Evolutionary conservation across 2,113 vertebrate genomes (phyloP), one percentile per base, ranked within the genome.

Genomic region (Guaruba guarouba): DNA sequence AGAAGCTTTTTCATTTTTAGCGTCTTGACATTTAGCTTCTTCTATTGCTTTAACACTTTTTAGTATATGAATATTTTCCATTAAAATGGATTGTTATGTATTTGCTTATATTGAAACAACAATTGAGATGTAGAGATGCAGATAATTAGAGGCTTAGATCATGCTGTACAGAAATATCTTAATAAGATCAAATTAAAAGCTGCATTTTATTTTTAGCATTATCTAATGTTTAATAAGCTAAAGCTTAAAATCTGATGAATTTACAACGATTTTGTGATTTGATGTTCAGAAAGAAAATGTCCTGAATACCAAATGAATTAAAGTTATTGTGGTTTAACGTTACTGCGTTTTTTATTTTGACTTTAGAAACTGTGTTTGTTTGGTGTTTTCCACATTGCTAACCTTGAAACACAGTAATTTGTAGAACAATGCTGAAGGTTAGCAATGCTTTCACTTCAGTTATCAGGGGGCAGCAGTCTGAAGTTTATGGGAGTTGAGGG

Each of bases 231-330:
- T 92, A 91, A 91, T 94, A 67, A 94, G 82, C 37, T 91, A 48
- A 75, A 93, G 63, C 83, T 82, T 94, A 80, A 95, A 93, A 96
- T 94, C 91, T 91, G 92, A 93, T 93, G 81, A 93, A 93, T 91
- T 92, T 23, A 83, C 95, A 95, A 48, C 59, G 92, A 95, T 94
- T 95, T 90, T 85, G 37, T 82, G 86, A 89, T 89, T 87, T 94
- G 92, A 91, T 95, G 91, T 70, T 93, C 86, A 89, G 88, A 91
- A 76, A 92, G 63, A 69, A 76, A 82, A 86, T 0, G 1, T 74
- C 52, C 59, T 91, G 83, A 88, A 96, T 94, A 91, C 44, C 39
- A 93, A 94, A 82, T 75, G n/a, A 76, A 49, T 80, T 37, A 66
- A 94, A 94, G 62, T 82, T 89, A 35, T 59, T 76, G 64, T 41